Evolutionary conservation across 2,888 invertebrate species (phyloP).

Genomic region (Agrotis clavis): DNA sequence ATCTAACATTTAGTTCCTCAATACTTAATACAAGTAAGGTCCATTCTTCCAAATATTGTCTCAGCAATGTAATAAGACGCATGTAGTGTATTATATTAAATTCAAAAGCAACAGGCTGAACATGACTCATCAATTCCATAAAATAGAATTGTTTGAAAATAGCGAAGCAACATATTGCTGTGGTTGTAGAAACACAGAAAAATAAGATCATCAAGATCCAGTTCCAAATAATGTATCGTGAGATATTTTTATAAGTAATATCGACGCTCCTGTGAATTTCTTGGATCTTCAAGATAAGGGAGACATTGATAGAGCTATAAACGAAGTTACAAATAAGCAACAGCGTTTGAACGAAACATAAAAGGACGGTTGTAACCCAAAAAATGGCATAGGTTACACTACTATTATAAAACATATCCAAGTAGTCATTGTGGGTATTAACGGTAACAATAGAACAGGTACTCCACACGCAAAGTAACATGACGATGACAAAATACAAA

Average conservation of each 20-base stretch:
- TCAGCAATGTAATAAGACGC: conserved; percentile 4
- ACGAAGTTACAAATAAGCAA: neutral
- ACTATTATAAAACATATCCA: too few species aligned
- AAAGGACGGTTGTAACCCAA: too few species aligned
- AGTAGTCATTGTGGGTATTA: too few species aligned
- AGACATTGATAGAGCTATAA: neutral
- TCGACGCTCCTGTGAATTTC: neutral
- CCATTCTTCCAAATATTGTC: conserved; percentile 9
- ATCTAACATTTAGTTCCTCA: neutral
- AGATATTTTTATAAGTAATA: neutral
- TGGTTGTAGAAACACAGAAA: too few species aligned
- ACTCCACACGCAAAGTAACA: neutral
- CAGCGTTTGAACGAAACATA: neutral
- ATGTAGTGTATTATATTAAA: conserved; percentile 6
- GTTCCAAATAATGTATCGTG: neutral
- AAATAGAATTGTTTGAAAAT: too few species aligned
- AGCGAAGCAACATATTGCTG: too few species aligned
- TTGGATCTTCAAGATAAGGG: conserved; percentile 1
- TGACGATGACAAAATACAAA: neutral
- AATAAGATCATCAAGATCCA: neutral
- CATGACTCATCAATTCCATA: too few species aligned
- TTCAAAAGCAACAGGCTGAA: neutral
- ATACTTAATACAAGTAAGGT: too few species aligned
- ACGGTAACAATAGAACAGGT: fast-evolving
- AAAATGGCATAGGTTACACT: neutral